Conservation (phyloP, 2,113 vertebrate species). For the Rhea pennata region DNA sequence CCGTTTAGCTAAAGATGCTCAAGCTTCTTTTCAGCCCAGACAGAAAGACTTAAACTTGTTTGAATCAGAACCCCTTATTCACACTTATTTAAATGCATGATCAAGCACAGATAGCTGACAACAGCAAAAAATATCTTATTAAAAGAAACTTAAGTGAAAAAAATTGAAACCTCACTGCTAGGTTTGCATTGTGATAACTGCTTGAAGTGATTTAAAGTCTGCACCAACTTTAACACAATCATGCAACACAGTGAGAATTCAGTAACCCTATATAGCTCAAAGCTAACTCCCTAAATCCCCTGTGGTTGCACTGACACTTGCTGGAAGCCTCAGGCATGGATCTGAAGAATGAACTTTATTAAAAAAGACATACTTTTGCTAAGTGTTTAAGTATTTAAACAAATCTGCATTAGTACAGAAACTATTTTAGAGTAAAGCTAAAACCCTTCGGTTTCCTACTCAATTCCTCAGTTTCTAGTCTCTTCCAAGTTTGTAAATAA, state of each 20-base stretch:
- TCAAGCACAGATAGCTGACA: background rate
- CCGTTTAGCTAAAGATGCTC: background rate
- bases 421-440: background rate
- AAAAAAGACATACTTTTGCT: background rate
- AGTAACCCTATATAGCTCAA: fast-evolving
- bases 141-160: background rate
- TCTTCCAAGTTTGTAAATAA: background rate
- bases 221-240: background rate
- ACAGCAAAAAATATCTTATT: background rate
- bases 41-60: background rate
- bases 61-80: background rate
- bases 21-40: background rate
- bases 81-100: fast-evolving
- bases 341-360: background rate
- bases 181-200: background rate
- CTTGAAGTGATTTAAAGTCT: background rate
- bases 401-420: background rate
- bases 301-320: background rate
- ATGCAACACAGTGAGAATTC: fast-evolving
- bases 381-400: background rate
- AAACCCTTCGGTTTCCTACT: background rate
- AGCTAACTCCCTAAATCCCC: background rate
- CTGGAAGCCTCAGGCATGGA: background rate
- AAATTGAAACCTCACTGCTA: background rate
- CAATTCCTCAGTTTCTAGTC: background rate